Evolutionary conservation across 2,797 vertebrate species (phyloP).

Genomic region (Sebastes wilsoni): DNA sequence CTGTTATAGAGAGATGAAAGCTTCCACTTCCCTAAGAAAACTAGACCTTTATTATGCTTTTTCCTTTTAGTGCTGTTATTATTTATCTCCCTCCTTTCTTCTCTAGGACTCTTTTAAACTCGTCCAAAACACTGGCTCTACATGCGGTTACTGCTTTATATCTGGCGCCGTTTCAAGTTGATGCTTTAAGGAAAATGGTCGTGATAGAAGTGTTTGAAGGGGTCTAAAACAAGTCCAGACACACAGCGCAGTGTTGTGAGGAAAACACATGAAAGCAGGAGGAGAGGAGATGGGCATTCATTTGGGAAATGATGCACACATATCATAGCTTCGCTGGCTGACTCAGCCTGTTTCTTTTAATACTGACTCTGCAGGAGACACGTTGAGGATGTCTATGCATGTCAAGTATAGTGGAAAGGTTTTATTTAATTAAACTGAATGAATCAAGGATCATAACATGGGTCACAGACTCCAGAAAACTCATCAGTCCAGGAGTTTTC

Average conservation of each 20-base stretch:
- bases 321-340: not conserved
- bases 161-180: constrained; percentile 80
- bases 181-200: constrained; percentile 77
- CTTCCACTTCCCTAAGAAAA: constrained; percentile 74
- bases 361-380: constrained; percentile 22
- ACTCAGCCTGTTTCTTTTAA: constrained; percentile 32
- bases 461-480: not conserved
- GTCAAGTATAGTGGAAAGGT: not conserved
- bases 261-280: constrained; percentile 66
- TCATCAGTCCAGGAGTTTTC: not conserved
- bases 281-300: constrained; percentile 52
- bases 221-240: constrained; percentile 80
- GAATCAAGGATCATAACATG: not conserved
- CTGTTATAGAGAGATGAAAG: constrained; percentile 85
- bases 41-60: constrained; percentile 78
- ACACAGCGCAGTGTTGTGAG: constrained; percentile 35
- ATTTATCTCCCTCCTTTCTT: constrained; percentile 77
- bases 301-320: constrained; percentile 42
- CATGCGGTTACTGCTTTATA: constrained; percentile 80
- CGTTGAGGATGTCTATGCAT: not conserved
- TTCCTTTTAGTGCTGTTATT: constrained; percentile 78
- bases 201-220: constrained; percentile 78
- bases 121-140: constrained; percentile 79
- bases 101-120: constrained; percentile 80
- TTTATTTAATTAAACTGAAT: constrained; percentile 29